Evolutionary conservation across 2,113 vertebrate genomes (phyloP).

Genomic region (Phoenicopterus ruber): DNA sequence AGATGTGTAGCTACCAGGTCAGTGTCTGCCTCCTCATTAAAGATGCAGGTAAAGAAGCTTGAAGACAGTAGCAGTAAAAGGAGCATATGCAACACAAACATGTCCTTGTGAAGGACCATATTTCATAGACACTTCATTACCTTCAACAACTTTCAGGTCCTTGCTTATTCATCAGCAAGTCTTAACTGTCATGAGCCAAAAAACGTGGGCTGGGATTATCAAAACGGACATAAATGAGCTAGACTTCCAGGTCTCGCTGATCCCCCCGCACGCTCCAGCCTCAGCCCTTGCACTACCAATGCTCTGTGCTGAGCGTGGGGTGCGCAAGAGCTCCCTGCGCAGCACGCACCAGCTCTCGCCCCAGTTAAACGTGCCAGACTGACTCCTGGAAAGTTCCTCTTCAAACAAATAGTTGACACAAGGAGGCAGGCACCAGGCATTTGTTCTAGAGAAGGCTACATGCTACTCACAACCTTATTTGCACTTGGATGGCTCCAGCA

Average conservation of each 20-base stretch:
- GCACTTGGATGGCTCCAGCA: neutral
- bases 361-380: neutral
- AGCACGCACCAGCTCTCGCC: neutral
- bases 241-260: neutral
- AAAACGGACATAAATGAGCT: neutral
- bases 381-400: neutral
- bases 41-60: constrained; percentile 10
- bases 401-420: neutral
- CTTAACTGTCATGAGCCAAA: neutral
- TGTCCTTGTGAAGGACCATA: constrained; percentile 28
- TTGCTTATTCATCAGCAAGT: constrained; percentile 42
- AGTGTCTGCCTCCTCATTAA: constrained; percentile 7
- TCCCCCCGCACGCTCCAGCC: neutral
- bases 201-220: neutral
- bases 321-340: neutral
- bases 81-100: constrained; percentile 15
- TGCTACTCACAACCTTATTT: neutral
- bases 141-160: constrained; percentile 18
- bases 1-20: neutral
- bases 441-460: neutral
- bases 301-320: neutral
- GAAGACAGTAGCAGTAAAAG: constrained; percentile 32
- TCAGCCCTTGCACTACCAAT: neutral
- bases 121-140: constrained; percentile 55
- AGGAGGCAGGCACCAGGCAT: neutral